phyloP scores from a whole-genome alignment of 2,113 vertebrate genomes.

The Nyctibius bracteatus region DNA sequence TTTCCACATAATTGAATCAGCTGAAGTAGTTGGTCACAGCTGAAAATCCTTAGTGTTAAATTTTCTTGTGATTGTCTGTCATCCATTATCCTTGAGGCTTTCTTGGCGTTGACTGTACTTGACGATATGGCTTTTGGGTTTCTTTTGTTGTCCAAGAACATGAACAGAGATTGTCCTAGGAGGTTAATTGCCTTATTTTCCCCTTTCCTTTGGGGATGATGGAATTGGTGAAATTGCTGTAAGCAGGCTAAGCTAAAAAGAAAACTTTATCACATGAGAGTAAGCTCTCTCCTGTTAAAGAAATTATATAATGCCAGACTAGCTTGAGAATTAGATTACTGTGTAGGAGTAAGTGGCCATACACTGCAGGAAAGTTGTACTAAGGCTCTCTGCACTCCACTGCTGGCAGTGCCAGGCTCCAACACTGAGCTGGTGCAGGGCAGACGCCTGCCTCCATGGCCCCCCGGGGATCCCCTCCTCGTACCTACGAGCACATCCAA shows the following conservation, averaged over 20 bases:
- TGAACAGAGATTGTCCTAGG: not conserved
- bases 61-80: slow-evolving; percentile 17
- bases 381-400: not conserved
- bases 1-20: not conserved
- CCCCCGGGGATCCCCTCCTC: not conserved
- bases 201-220: not conserved
- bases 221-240: not conserved
- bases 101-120: not conserved
- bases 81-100: slow-evolving; percentile 19
- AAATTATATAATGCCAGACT: not conserved
- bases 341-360: not conserved
- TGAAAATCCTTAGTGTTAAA: slow-evolving; percentile 24
- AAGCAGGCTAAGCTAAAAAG: not conserved
- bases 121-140: not conserved
- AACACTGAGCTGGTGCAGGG: not conserved
- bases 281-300: not conserved
- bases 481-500: not conserved
- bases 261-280: not conserved
- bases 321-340: not conserved
- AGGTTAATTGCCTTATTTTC: slow-evolving; percentile 9
- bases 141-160: not conserved
- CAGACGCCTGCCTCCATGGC: not conserved
- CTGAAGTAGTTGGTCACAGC: not conserved
- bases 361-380: not conserved
- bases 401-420: not conserved